Evolutionary conservation across 2,888 invertebrate genomes (phyloP).

Genomic region (Philereme transversata): DNA sequence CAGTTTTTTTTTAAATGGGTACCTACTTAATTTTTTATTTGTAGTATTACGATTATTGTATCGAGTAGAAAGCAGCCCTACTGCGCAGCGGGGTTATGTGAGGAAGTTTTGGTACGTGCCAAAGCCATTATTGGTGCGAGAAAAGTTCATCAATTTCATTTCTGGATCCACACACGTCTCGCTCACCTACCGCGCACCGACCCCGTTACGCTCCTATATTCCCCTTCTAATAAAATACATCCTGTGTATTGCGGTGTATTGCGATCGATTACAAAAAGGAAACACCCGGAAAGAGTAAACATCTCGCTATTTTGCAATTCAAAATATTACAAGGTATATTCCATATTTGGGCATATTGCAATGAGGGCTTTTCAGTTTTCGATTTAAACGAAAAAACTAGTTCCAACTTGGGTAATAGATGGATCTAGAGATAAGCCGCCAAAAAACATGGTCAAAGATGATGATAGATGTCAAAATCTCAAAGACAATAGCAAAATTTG

Average conservation of each 20-base stretch:
- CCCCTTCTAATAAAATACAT: slow-evolving; percentile 31
- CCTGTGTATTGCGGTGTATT: slow-evolving; percentile 15
- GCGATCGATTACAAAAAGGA: slow-evolving; percentile 24
- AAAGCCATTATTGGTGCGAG: slow-evolving; percentile 84
- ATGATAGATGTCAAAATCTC: too few relatives aligned
- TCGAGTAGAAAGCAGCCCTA: slow-evolving; percentile 59
- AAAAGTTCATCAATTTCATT: slow-evolving; percentile 85
- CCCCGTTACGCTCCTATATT: slow-evolving; percentile 26
- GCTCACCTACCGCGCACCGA: slow-evolving; percentile 29
- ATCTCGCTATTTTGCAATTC: not conserved
- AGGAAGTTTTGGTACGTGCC: slow-evolving; percentile 84
- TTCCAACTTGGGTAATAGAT: too few relatives aligned
- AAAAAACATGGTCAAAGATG: too few relatives aligned
- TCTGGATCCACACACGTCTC: slow-evolving; percentile 59
- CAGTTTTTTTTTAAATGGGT: too few relatives aligned
- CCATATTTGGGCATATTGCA: too few relatives aligned
- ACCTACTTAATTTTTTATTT: too few relatives aligned
- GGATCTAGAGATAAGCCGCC: too few relatives aligned
- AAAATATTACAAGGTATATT: too few relatives aligned
- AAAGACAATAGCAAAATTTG: too few relatives aligned
- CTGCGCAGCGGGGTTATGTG: slow-evolving; percentile 60
- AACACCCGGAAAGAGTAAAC: slow-evolving; percentile 14
- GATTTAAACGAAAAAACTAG: too few relatives aligned
- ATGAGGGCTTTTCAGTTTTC: too few relatives aligned
- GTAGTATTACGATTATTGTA: too few relatives aligned